Base-by-base conservation (phyloP, 2,888 invertebrate species). In the Drosophila subsilvestris region DNA sequence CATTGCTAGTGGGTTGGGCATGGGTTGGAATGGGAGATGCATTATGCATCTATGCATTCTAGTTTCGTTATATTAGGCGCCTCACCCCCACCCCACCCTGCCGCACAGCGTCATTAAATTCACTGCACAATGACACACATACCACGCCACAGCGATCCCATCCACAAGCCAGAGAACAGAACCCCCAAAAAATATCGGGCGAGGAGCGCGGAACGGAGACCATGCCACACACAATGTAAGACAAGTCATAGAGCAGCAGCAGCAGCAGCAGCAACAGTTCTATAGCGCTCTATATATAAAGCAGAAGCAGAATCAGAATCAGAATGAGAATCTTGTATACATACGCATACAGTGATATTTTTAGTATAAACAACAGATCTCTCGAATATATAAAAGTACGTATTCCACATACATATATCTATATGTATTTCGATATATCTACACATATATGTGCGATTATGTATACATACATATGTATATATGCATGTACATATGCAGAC, bases 341-440 rank as follows among this genome's bases (percentile, higher is more conserved):
- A 84, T 76, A 79, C 80, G 69, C 83, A 86, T 70, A 89, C 86
- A 89, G 70, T 74, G 74, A 86, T 88, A 90, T 90, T 88, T 90
- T 86, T 89, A 88, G 88, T 87, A 89, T 89, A 90, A 88, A 87
- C 86, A 86, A 84, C 80, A 79, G 80, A 76, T 81, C 77, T 76
- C 70, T 73, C 48, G 69, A 51, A 67, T 53, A 63, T 57, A 63
- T 60, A 66, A 58, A 63, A 37, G 63, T 74, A 56, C 47, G 51
- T 49, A 62, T 48, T 10, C 66, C 50, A 62, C 57, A 67, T 37
- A 20, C n/a, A 47, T 14, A 43, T 37, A 50, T 37, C 49, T 37
- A 54, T 61, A 71, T 51, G 71, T 56, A 67, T 67, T 56, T 55
- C 14, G 65, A 65, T 55, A 66, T 37, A 50, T 37, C 44, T 37